Evolutionary conservation across 2,113 vertebrate species (phyloP).

Genomic region (Petromus typicus): DNA sequence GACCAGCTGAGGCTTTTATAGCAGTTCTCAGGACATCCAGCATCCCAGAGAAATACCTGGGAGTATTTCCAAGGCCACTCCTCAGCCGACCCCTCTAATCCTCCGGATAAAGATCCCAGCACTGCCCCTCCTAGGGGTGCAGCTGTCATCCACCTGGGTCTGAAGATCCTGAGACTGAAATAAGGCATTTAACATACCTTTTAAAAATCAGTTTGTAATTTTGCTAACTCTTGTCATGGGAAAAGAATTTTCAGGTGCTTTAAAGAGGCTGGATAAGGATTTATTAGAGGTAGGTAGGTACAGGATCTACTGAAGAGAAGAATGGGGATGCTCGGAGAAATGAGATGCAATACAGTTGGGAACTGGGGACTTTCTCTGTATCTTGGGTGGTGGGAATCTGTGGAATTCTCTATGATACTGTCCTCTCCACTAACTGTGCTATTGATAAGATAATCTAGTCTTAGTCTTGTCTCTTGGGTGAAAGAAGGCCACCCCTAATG

Average conservation of each 20-base stretch:
- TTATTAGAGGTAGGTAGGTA: background rate
- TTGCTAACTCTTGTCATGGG: background rate
- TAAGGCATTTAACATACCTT: background rate
- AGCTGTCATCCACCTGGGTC: background rate
- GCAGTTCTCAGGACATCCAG: too few relatives aligned
- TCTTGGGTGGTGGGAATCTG: background rate
- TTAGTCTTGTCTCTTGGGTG: background rate
- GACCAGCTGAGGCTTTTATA: background rate
- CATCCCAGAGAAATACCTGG: background rate
- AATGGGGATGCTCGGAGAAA: background rate
- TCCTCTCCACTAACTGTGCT: background rate
- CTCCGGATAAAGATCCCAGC: background rate
- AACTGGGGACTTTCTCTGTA: background rate
- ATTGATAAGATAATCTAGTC: too few relatives aligned
- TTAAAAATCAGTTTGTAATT: background rate
- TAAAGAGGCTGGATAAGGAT: background rate
- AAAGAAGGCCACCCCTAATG: background rate
- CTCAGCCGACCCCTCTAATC: too few relatives aligned
- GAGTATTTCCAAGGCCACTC: background rate
- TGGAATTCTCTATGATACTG: background rate
- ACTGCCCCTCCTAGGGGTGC: background rate
- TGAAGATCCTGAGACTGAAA: background rate
- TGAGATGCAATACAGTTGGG: background rate
- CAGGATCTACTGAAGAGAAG: background rate
- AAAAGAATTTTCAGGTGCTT: background rate